A percentile compares a stretch with the other conserved stretches of the same genome.
phyloP scores from a whole-genome alignment of 2,797 vertebrate genomes.

The Meda fulgida region DNA sequence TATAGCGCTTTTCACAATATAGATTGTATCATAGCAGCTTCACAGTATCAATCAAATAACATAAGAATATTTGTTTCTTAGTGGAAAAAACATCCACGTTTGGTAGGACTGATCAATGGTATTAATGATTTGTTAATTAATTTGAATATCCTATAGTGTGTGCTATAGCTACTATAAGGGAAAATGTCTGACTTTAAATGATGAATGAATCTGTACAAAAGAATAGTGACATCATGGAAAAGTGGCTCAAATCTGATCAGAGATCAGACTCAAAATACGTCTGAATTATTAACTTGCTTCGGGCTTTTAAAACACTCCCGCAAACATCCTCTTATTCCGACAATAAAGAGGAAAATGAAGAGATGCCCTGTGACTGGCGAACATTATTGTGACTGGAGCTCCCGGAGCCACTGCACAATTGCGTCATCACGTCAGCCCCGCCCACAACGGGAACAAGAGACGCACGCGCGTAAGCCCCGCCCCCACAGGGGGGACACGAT shows the following conservation, averaged over 20 bases:
- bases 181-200: neutral
- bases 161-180: neutral
- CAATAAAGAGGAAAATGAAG: conserved; percentile 5
- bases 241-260: neutral
- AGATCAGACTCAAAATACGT: neutral
- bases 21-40: too few relatives aligned
- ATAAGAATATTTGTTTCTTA: too few relatives aligned
- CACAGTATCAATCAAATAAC: too few relatives aligned
- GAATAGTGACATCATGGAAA: neutral
- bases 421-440: conserved; percentile 19
- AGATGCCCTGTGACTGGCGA: neutral
- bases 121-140: too few relatives aligned
- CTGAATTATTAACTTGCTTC: neutral
- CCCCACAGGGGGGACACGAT: conserved; percentile 51
- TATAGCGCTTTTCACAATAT: too few relatives aligned
- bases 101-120: too few relatives aligned
- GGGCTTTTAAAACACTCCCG: neutral
- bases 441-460: neutral
- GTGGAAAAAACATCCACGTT: too few relatives aligned
- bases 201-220: conserved; percentile 12
- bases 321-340: neutral
- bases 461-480: conserved; percentile 36
- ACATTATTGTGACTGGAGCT: neutral
- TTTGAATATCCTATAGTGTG: too few relatives aligned
- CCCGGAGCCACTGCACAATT: neutral